Base-by-base conservation (phyloP, 2,113 vertebrate species). In the Cyanoliseus patagonus region DNA sequence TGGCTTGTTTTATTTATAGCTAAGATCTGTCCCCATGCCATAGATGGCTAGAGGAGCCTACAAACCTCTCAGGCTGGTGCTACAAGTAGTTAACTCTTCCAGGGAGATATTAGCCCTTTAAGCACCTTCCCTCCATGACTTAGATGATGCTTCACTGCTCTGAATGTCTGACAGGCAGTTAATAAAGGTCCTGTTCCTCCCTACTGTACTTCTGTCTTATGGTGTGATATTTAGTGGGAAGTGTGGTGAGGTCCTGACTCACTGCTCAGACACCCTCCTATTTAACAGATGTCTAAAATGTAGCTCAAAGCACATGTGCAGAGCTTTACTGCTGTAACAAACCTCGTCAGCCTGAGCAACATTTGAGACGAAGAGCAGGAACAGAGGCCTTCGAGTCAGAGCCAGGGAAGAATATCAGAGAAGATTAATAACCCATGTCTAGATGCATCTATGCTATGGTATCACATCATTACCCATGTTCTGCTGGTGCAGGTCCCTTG, bases 381-480 rank as follows among this genome's bases (percentile, higher is more conserved):
- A 4, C 7, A 85, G 27, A 62, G 24, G 22, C 37, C 59, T n/a
- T 39, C 17, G 7, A 17, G 19, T 23, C 27, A 52, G 73, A 91
- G 37, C 31, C 52, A 47, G 66, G 68, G 51, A 59, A 31, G 30
- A 27, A 25, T 2, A 52, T 5, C 41, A 67, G 77, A 28, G 35
- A 17, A 31, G 57, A 64, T 30, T 3, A 63, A 64, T n/a, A 37
- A 30, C 47, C 4, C 13, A 0, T 3, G 15, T 35, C 20, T 35
- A 20, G 33, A 20, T 12, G 6, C 12, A 4, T 44, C 31, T 57
- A 6, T 46, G 3, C 80, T 49, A 1, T 17, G 59, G 30, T 30
- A 14, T 24, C 83, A 13, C 49, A 0, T 3, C 51, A 30, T 52
- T 4, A 0, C 63, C 52, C 0, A 0, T 14, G 35, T 46, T 37